These are phyloP conservation scores for Catostomus latipinnis DNA, from an alignment of 2,797 vertebrate genomes.

Conservation along the genomic window DNA sequence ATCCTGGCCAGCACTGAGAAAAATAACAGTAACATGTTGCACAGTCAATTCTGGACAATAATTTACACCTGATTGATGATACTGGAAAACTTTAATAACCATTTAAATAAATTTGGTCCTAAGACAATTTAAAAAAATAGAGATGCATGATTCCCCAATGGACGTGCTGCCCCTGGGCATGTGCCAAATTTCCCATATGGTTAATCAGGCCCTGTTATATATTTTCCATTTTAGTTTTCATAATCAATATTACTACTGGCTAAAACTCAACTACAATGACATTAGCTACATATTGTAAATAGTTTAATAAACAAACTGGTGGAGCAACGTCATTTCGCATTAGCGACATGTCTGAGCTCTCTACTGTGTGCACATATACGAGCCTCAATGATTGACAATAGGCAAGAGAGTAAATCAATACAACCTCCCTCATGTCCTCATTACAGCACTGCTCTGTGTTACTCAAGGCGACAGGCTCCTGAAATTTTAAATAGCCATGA, in stretches of 20 bases:
- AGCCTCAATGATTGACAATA: slow-evolving; percentile 58
- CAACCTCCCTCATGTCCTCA: slow-evolving; percentile 57
- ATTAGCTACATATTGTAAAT: slow-evolving; percentile 48
- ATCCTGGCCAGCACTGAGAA: too few relatives aligned
- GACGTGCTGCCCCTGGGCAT: too few relatives aligned
- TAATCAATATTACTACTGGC: background rate
- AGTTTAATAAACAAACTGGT: slow-evolving; percentile 54
- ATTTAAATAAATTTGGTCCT: too few relatives aligned
- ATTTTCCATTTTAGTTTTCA: slow-evolving; percentile 5
- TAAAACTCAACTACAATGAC: slow-evolving; percentile 4
- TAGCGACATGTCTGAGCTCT: slow-evolving; percentile 20
- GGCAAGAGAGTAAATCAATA: slow-evolving; percentile 60
- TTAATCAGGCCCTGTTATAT: too few relatives aligned
- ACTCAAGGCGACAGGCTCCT: slow-evolving; percentile 57
- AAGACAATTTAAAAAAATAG: too few relatives aligned
- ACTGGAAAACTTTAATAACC: too few relatives aligned
- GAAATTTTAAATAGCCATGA: slow-evolving; percentile 63
- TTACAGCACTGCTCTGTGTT: slow-evolving; percentile 56
- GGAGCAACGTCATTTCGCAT: slow-evolving; percentile 37
- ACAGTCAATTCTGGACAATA: too few relatives aligned
- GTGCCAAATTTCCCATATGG: too few relatives aligned
- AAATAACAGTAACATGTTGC: too few relatives aligned
- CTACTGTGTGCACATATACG: slow-evolving; percentile 32
- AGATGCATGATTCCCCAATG: too few relatives aligned
- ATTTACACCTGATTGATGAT: too few relatives aligned